Conservation (phyloP, 2,888 invertebrate species). For the Spilarctia lutea region DNA sequence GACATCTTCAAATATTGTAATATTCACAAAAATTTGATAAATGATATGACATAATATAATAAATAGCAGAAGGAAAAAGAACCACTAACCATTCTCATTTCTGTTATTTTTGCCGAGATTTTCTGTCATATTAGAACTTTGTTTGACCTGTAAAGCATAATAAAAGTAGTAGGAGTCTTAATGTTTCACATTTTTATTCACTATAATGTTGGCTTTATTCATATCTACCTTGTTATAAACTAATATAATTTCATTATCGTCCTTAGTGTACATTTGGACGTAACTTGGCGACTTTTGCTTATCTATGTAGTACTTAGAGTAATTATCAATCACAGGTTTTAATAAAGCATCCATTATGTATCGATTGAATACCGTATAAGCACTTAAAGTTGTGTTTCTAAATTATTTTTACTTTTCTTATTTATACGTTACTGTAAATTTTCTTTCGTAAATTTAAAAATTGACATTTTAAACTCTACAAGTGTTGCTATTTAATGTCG, state of each 20-base stretch:
- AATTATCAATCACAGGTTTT: constrained; percentile 64
- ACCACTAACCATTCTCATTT: constrained; percentile 61
- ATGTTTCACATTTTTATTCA: background rate
- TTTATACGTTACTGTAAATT: background rate
- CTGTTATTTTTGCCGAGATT: constrained; percentile 45
- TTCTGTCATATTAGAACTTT: constrained; percentile 39
- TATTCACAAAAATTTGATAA: no score
- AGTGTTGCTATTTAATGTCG: background rate
- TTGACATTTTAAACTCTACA: background rate
- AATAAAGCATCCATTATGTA: constrained; percentile 60
- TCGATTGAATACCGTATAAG: background rate
- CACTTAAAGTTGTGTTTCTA: background rate
- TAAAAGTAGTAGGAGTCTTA: background rate
- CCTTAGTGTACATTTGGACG: constrained; percentile 75
- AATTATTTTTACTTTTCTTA: background rate
- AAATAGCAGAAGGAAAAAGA: background rate
- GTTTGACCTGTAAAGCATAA: constrained; percentile 62
- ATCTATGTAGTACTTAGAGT: constrained; percentile 66
- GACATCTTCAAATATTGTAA: no score
- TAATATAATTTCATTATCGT: constrained; percentile 65
- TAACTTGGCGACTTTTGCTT: constrained; percentile 76
- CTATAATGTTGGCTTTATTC: background rate
- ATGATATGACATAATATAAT: background rate
- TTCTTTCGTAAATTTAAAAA: background rate
- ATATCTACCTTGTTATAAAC: constrained; percentile 69